A percentile compares a stretch with the other conserved stretches of the same genome.
phyloP scores from a whole-genome alignment of 2,888 invertebrate genomes.

The Invenusta paracnida region DNA sequence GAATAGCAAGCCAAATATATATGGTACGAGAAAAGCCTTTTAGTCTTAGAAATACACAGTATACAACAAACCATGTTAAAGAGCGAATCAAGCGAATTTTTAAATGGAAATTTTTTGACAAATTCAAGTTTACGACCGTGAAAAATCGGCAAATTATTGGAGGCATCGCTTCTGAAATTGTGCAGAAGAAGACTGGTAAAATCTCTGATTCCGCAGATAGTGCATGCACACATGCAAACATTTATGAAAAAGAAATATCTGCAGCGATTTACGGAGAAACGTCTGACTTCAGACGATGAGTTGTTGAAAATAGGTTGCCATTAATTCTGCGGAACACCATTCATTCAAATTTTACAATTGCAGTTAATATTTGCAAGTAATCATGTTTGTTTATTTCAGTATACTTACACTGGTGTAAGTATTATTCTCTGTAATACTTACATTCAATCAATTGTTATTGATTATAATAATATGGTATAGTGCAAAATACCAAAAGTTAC shows the following conservation, averaged over 20 bases:
- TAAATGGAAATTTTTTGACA: not conserved
- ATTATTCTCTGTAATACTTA: not conserved
- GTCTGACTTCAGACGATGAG: not conserved
- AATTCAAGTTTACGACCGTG: not conserved
- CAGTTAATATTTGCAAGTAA: not conserved
- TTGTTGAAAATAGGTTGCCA: not conserved
- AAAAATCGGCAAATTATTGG: not conserved
- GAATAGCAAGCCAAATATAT: not conserved
- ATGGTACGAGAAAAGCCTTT: not conserved
- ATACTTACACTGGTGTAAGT: not conserved
- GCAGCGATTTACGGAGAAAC: not conserved
- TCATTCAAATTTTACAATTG: not conserved
- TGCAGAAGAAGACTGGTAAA: not conserved
- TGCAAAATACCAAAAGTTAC: too few species aligned
- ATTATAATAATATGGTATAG: too few species aligned
- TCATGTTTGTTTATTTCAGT: not conserved
- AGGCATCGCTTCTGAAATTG: not conserved
- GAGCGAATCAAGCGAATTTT: not conserved
- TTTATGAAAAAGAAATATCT: conserved; percentile 4
- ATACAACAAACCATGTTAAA: not conserved
- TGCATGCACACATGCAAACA: not conserved
- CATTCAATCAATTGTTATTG: not conserved
- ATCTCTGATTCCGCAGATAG: not conserved
- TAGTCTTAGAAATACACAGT: not conserved
- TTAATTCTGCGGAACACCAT: too few species aligned